phyloP scores from a whole-genome alignment of 2,888 invertebrate genomes.

The Ferrisia virgata region DNA sequence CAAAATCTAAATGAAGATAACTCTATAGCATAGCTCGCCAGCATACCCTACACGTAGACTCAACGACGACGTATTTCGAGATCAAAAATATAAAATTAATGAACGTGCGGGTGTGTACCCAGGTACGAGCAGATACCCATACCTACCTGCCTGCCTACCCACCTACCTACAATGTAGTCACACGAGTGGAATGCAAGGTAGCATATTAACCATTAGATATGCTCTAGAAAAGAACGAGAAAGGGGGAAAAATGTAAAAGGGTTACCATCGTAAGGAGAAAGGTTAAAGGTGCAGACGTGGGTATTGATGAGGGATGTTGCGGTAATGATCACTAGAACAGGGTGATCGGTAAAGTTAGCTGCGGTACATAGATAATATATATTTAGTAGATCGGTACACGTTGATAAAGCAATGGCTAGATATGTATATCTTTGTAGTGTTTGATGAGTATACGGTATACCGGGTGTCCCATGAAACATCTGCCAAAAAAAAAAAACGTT shows the following conservation, averaged over 20 bases:
- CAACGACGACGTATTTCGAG: background rate
- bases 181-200: slow-evolving; percentile 33
- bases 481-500: no score
- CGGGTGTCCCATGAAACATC: no score
- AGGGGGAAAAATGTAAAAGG: background rate
- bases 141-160: no score
- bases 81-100: background rate
- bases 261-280: background rate
- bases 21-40: background rate
- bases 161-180: background rate
- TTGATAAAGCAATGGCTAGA: no score
- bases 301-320: background rate
- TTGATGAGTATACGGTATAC: background rate
- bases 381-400: no score
- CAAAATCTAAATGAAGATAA: slow-evolving; percentile 2
- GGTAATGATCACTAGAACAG: background rate
- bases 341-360: background rate
- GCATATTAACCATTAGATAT: slow-evolving; percentile 34
- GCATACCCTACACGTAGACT: no score
- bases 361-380: background rate
- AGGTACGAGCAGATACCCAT: no score
- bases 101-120: background rate
- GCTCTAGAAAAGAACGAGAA: background rate
- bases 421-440: no score
- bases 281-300: background rate